Conservation (phyloP, 2,113 vertebrate species). For the Siniperca knerii region DNA sequence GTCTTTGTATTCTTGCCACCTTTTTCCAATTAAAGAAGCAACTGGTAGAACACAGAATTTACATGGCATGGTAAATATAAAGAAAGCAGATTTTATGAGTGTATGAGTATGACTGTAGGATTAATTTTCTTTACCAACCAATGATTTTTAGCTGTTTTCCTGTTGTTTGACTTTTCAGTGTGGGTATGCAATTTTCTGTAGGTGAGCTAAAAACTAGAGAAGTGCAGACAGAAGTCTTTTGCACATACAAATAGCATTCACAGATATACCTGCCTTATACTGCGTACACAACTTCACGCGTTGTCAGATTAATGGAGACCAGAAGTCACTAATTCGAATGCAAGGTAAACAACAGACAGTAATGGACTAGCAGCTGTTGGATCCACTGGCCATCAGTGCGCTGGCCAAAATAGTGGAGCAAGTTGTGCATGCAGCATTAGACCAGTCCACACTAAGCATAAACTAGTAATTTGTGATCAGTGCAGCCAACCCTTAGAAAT, state of each 20-base stretch:
- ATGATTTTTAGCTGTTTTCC: background rate
- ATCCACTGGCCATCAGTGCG: background rate
- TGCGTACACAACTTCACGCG: background rate
- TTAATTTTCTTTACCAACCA: background rate
- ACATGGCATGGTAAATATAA: background rate
- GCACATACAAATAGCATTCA: background rate
- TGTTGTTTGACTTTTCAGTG: background rate
- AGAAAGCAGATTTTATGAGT: background rate
- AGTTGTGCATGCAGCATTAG: background rate
- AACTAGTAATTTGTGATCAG: background rate
- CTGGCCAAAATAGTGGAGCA: background rate
- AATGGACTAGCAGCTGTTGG: background rate
- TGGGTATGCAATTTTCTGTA: background rate
- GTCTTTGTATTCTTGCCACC: conserved; percentile 1
- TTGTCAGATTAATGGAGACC: background rate
- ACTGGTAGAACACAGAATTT: background rate
- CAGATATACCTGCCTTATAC: background rate
- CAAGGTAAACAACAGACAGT: background rate
- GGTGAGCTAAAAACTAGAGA: background rate
- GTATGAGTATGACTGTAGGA: background rate
- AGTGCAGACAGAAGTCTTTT: background rate
- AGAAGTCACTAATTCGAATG: background rate
- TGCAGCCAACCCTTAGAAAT: background rate
- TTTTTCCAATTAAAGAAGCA: background rate
- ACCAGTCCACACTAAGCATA: background rate